phyloP scores from a whole-genome alignment of 2,113 vertebrate species.

The Heliornis fulica region DNA sequence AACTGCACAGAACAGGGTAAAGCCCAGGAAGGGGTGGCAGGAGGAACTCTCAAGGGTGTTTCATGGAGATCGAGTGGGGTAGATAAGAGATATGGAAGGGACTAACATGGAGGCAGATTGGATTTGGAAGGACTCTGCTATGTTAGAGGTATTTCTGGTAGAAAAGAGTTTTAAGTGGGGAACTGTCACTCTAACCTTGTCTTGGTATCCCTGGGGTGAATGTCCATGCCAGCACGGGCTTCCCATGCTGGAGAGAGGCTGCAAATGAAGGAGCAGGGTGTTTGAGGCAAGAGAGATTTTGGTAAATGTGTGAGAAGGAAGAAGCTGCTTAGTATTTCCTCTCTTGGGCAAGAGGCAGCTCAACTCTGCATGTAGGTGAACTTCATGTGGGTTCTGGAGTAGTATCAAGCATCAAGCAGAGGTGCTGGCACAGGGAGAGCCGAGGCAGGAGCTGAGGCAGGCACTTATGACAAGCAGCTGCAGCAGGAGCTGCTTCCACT shows the following conservation, averaged over 20 bases:
- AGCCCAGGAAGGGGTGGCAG: background rate
- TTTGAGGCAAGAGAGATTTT: background rate
- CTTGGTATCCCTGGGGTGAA: background rate
- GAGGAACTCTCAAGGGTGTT: background rate
- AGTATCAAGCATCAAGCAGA: background rate
- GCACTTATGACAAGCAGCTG: background rate
- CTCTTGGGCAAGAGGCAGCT: background rate
- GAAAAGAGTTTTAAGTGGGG: background rate
- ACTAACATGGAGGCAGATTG: background rate
- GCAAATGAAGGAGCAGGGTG: background rate
- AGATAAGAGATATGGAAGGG: background rate
- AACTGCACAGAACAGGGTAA: background rate
- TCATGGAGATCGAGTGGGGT: background rate
- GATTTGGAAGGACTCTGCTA: background rate
- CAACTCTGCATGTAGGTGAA: background rate
- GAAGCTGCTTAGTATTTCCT: background rate
- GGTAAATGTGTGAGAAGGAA: background rate
- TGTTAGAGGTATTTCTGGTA: background rate
- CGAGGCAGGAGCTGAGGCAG: background rate
- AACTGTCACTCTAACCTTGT: background rate
- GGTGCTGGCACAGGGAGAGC: background rate
- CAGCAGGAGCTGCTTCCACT: background rate
- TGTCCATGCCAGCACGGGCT: background rate
- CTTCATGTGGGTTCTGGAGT: background rate
- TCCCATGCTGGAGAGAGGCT: background rate